Evolutionary conservation across 2,888 invertebrate species (phyloP).

Genomic region (Aphodius sticticus): DNA sequence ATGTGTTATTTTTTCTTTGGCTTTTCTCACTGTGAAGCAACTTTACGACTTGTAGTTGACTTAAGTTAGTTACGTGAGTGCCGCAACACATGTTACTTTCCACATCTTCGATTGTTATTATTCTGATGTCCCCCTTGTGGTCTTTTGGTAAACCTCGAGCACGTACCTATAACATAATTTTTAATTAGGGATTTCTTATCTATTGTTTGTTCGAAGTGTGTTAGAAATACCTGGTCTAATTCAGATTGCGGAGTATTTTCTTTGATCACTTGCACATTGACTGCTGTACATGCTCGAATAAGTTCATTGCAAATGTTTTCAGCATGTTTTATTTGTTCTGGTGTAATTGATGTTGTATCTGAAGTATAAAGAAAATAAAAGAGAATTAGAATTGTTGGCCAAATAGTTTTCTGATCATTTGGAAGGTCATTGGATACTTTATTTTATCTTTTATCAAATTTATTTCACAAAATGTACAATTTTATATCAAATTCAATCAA

Average conservation of each 20-base stretch:
- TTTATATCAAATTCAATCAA: no score
- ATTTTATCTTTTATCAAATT: no score
- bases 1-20: conserved; percentile 71
- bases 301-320: conserved; percentile 74
- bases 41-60: conserved; percentile 73
- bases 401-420: neutral
- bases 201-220: no score
- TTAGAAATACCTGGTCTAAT: neutral
- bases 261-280: conserved; percentile 69
- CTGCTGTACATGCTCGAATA: conserved; percentile 70
- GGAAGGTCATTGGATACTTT: no score
- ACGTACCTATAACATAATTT: conserved; percentile 62
- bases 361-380: conserved; percentile 42
- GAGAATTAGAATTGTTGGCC: neutral
- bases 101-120: conserved; percentile 78
- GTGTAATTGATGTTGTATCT: conserved; percentile 64
- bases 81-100: conserved; percentile 90
- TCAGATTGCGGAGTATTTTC: conserved; percentile 54
- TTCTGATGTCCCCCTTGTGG: conserved; percentile 77
- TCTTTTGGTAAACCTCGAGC: conserved; percentile 82
- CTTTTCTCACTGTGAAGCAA: conserved; percentile 75
- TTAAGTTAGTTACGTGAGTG: conserved; percentile 81
- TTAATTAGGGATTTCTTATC: conserved; percentile 51
- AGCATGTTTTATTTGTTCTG: conserved; percentile 62
- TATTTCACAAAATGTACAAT: no score